Percentiles rank a stretch among this genome's conserved stretches.
Conservation (phyloP, 2,797 vertebrate genomes). For the Masticophis lateralis region DNA sequence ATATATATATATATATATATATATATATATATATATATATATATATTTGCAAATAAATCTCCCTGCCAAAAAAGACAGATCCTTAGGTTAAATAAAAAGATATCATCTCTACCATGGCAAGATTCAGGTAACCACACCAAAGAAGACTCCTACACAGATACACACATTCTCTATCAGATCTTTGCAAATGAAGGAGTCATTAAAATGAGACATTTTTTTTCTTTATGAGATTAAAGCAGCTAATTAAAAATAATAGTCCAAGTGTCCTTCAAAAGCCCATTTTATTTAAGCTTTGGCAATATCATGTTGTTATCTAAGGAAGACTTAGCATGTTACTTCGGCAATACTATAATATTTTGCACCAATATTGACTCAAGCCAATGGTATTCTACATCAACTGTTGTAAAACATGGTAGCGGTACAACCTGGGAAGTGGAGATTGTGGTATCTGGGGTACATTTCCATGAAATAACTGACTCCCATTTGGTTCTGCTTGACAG, state of each 20-base stretch:
- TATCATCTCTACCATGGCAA: background rate
- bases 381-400: no score
- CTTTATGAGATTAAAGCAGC: constrained; percentile 7
- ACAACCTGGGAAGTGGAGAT: background rate
- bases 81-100: background rate
- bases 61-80: background rate
- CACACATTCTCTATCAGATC: background rate
- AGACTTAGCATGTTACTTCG: background rate
- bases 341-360: background rate
- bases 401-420: background rate
- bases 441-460: background rate
- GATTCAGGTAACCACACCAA: background rate
- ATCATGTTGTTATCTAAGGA: background rate
- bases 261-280: background rate
- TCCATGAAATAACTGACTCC: background rate
- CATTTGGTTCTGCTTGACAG: background rate
- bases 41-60: background rate
- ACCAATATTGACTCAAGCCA: background rate
- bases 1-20: background rate
- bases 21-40: background rate
- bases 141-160: background rate
- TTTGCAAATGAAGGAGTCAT: background rate
- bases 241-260: background rate
- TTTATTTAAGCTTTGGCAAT: background rate
- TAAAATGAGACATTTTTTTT: constrained; percentile 4